Base-by-base conservation (phyloP, 2,797 vertebrate genomes). In the Hephaestus fuliginosus region DNA sequence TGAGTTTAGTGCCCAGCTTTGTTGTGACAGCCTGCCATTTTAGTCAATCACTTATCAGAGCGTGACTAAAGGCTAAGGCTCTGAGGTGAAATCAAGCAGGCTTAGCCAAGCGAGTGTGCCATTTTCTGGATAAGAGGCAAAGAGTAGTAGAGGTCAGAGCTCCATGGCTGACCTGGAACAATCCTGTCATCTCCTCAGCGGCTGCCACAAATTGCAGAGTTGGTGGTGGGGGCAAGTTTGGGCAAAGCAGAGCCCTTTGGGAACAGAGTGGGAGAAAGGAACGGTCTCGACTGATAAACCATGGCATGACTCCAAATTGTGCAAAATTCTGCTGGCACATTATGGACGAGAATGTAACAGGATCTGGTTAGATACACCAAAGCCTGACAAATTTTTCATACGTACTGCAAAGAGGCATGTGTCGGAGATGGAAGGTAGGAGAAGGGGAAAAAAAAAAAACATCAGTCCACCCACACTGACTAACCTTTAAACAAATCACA, bases 11-110 rank as follows among this genome's bases (percentile, higher is more conserved):
- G 66, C 48, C 22, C 60, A 17, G 49, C 48, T 70, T 74, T 81
- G 58, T 80, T 69, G 84, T 77, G 72, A 83, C 78, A 69, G 81
- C 60, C 15, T 17, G 48, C 78, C 46, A 73, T 80, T 91, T 86
- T 60, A 82, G 80, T 88, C 84, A 80, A 73, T 84, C 76, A 84
- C 75, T 74, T 79, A 89, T 79, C 78, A 68, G 84, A 91, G 81
- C 60, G 0, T 81, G 79, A 89, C 92, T 75, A 82, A 89, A 85
- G 82, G 78, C 41, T 55, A 20, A 65, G 75, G 76, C 78, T 89
- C 82, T 84, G 58, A 83, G 83, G 75, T 85, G 56, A 85, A 85
- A 75, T 79, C 74, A 74, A 83, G 84, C 81, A 53, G 81, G 70
- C 72, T 80, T 51, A 80, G 78, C 78, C 80, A 39, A 74, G 76